Evolutionary conservation across 2,888 invertebrate genomes (phyloP), one percentile per base, ranked within the genome.

Genomic region (Cheilosia pagana): DNA sequence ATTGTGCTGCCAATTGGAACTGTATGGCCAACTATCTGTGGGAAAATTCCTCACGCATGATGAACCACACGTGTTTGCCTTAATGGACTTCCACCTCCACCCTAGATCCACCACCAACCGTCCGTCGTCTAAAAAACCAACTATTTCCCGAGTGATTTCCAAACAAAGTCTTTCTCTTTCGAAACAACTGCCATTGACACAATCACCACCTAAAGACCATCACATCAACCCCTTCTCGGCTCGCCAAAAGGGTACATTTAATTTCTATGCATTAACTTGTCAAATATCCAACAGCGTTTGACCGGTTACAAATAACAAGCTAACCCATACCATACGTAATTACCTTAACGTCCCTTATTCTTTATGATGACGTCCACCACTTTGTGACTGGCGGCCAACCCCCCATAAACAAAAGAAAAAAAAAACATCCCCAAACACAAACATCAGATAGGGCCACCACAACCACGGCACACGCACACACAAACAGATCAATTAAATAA

Each of bases 401-500:
- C 23, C 35, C 16, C 10, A n/a, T 19, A 25, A 7, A 14, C 23
- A 57, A 35, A 50, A 31, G 31, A 28, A 19, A 31, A 57, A 23
- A 50, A 23, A 25, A 31, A 43, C 35, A 16, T n/a, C 53, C 53
- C 39, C 16, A 70, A 19, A 70, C 14, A 28, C 63, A 55, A 41
- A 74, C 63, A 68, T 31, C 31, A 31, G 23, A 31, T 28, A 28
- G n/a, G 28, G 25, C 19, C 62, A 59, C 35, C 31, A 31, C 1
- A 2, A 59, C 23, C 35, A 35, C 35, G 31, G 10, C 31, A 10
- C 35, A 35, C 35, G 12, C 35, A 31, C 10, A 57, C 57, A 59
- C 10, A 57, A 50, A 65, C 52, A 65, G 83, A 83, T 83, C 83
- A 83, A 83, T 83, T 79, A 83, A 83, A 75, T 75, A 79, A 75